Evolutionary conservation across 2,113 vertebrate species (phyloP).

Genomic region (Clarias magur): DNA sequence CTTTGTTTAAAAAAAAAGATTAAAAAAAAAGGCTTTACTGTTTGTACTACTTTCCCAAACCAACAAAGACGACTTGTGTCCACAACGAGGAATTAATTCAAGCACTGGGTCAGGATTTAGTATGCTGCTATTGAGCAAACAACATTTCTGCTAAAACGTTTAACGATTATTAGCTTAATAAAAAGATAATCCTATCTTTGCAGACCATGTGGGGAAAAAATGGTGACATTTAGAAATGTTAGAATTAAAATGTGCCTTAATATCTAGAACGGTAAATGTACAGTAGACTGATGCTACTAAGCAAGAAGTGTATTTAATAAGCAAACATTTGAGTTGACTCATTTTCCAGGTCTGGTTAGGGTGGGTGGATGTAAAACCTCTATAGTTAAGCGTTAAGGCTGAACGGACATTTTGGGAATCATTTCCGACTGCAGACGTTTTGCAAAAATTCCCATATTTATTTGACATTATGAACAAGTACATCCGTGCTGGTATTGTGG

Average conservation of each 20-base stretch:
- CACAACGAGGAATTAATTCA: not conserved
- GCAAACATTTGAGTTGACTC: not conserved
- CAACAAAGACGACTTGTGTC: slow-evolving; percentile 8
- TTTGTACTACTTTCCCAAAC: slow-evolving; percentile 5
- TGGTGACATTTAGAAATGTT: not conserved
- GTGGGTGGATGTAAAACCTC: not conserved
- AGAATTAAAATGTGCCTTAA: not conserved
- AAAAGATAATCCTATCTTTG: not conserved
- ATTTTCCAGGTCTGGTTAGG: not conserved
- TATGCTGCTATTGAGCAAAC: not conserved
- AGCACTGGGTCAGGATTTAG: not conserved
- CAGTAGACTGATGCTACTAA: not conserved
- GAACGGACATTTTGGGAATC: not conserved
- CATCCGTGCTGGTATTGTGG: not conserved
- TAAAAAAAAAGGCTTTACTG: not conserved
- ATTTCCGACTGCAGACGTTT: not conserved
- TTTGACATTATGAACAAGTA: not conserved
- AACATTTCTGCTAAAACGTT: too few species aligned
- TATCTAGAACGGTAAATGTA: not conserved
- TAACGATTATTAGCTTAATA: not conserved
- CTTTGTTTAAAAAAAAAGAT: not conserved
- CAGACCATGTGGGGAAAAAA: not conserved
- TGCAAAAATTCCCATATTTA: not conserved
- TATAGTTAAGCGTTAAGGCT: not conserved
- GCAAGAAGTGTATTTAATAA: not conserved